Conservation (phyloP, 35 echinoderm and acorn worm genomes). For the Nesometra sesokonis region DNA sequence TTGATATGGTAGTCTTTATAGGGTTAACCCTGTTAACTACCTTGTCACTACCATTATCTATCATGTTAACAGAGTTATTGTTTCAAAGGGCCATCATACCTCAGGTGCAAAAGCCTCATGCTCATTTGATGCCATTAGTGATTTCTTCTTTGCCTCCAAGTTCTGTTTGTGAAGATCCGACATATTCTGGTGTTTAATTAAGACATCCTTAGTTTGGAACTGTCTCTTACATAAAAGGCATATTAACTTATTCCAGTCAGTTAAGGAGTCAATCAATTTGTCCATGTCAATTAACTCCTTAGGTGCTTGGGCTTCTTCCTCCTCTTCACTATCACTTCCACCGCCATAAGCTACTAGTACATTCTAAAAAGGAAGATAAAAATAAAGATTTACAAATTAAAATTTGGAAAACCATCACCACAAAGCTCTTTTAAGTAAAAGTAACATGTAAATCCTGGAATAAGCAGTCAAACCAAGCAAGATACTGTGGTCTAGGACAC, state of each 20-base stretch:
- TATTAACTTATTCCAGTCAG: constrained; percentile 85
- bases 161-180: constrained; percentile 91
- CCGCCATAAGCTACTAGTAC: constrained; percentile 94
- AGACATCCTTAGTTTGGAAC: constrained; percentile 71
- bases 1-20: no score
- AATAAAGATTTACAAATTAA: neutral
- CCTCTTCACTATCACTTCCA: constrained; percentile 79
- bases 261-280: constrained; percentile 15
- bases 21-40: no score
- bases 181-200: constrained; percentile 92
- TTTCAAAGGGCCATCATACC: no score
- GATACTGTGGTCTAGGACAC: no score
- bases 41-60: no score
- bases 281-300: constrained; percentile 3
- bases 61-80: no score
- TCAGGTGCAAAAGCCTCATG: neutral
- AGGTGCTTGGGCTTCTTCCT: constrained; percentile 27
- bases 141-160: constrained; percentile 32
- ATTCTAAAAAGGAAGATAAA: constrained; percentile 1
- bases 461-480: no score
- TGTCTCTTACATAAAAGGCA: constrained; percentile 96
- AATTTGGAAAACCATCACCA: no score
- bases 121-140: neutral
- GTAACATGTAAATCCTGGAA: no score
- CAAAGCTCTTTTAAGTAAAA: no score